A percentile compares a stretch with the other conserved stretches of the same genome.
Conservation (phyloP, 92 coral and sea anemone species). For the Palythoa grandiflora region DNA sequence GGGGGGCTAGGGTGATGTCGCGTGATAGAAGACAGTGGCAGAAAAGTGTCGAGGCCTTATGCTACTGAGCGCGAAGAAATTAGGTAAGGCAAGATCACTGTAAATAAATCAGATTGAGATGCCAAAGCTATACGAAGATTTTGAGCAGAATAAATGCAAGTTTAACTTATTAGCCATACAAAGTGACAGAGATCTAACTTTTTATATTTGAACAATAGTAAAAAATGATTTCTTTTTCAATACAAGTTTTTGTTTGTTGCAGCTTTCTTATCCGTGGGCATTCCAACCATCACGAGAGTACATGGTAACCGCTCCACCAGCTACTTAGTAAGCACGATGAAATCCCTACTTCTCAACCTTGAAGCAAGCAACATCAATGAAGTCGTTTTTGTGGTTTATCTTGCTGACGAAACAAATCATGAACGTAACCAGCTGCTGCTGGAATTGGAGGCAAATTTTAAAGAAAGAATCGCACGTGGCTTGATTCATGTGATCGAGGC, state of each 20-base stretch:
- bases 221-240: not conserved
- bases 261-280: slow-evolving; percentile 89
- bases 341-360: slow-evolving; percentile 65
- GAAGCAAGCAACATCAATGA: slow-evolving; percentile 37
- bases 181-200: not conserved
- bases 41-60: too few species aligned
- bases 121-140: too few species aligned
- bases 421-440: slow-evolving; percentile 58
- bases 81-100: too few species aligned
- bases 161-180: too few species aligned
- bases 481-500: slow-evolving; percentile 86
- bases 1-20: too few species aligned
- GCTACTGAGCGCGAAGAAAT: too few species aligned
- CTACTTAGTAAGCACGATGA: slow-evolving; percentile 70
- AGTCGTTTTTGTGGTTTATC: slow-evolving; percentile 77
- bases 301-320: slow-evolving; percentile 60
- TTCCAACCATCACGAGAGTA: slow-evolving; percentile 81
- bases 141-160: too few species aligned
- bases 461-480: slow-evolving; percentile 63
- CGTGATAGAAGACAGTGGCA: too few species aligned
- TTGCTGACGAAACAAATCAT: slow-evolving; percentile 78
- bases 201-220: not conserved
- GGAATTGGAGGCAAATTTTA: slow-evolving; percentile 54
- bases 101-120: too few species aligned
- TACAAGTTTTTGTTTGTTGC: not conserved